Evolutionary conservation across 2,888 invertebrate species (phyloP).

Genomic region (Acanthoscelides obtectus): DNA sequence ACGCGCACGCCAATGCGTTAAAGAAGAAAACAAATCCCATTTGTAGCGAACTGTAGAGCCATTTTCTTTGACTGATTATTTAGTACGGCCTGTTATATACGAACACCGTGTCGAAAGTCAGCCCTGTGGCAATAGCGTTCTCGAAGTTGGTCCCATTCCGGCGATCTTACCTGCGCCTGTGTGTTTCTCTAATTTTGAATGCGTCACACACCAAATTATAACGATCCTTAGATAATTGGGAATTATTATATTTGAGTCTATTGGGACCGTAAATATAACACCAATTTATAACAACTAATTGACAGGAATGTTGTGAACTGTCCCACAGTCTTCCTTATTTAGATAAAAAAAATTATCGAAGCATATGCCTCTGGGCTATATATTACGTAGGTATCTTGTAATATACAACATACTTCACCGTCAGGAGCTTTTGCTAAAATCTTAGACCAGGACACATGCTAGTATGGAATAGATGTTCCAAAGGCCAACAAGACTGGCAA

Average conservation of each 20-base stretch:
- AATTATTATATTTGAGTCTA: slow-evolving; percentile 3
- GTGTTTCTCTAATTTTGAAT: slow-evolving; percentile 7
- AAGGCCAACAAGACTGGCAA: too few species aligned
- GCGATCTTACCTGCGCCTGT: slow-evolving; percentile 9
- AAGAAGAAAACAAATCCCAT: slow-evolving; percentile 2
- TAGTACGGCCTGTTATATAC: slow-evolving; percentile 31
- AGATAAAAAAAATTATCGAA: background rate
- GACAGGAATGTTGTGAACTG: background rate
- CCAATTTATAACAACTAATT: background rate
- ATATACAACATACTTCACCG: background rate
- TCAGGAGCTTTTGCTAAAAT: too few species aligned
- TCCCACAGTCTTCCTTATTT: background rate
- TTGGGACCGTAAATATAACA: background rate
- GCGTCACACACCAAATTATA: slow-evolving; percentile 5
- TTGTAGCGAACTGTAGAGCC: slow-evolving; percentile 6
- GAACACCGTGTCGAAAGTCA: slow-evolving; percentile 35
- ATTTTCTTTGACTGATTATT: slow-evolving; percentile 24
- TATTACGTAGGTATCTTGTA: background rate
- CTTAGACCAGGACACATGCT: too few species aligned
- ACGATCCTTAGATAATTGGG: slow-evolving; percentile 14
- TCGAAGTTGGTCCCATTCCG: background rate
- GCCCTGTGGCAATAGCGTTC: slow-evolving; percentile 26
- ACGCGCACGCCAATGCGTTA: background rate
- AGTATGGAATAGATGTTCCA: too few species aligned
- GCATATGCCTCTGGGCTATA: background rate